These are phyloP conservation scores for Neoitamus cyanurus DNA, from an alignment of 2,888 invertebrate genomes.

Conservation along the genomic window DNA sequence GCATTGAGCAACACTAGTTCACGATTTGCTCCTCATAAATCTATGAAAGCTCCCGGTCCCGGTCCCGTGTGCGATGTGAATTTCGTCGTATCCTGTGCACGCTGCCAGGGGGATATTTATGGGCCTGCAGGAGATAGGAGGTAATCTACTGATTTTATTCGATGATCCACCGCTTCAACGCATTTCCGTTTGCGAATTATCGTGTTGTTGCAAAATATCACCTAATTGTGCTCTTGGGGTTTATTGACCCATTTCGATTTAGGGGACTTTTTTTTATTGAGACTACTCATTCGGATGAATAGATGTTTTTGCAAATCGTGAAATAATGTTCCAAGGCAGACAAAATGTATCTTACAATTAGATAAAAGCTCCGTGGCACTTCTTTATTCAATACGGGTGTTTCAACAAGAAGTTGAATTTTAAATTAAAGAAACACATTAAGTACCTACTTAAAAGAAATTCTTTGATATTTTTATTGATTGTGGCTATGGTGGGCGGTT, in stretches of 20 bases:
- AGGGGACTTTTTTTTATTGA: background rate
- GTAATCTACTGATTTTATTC: constrained; percentile 2
- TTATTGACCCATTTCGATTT: background rate
- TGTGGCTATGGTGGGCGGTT: too few relatives aligned
- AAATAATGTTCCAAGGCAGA: background rate
- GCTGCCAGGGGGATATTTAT: background rate
- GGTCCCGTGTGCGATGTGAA: background rate
- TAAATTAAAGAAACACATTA: too few relatives aligned
- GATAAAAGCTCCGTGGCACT: too few relatives aligned
- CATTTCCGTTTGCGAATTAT: background rate
- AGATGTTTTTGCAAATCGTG: background rate
- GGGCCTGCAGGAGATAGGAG: background rate
- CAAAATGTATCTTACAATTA: background rate
- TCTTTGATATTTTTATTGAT: too few relatives aligned
- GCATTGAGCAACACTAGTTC: constrained; percentile 1
- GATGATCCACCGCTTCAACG: background rate
- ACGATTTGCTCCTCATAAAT: constrained; percentile 1
- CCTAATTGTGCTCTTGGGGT: background rate
- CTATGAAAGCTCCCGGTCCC: background rate
- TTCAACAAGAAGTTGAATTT: too few relatives aligned
- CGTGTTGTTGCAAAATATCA: background rate
- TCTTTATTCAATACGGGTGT: too few relatives aligned
- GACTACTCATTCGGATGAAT: background rate
- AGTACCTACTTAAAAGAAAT: too few relatives aligned
- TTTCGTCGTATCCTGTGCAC: background rate